Evolutionary conservation across 2,113 vertebrate genomes (phyloP).

Genomic region (Halcyon senegalensis): DNA sequence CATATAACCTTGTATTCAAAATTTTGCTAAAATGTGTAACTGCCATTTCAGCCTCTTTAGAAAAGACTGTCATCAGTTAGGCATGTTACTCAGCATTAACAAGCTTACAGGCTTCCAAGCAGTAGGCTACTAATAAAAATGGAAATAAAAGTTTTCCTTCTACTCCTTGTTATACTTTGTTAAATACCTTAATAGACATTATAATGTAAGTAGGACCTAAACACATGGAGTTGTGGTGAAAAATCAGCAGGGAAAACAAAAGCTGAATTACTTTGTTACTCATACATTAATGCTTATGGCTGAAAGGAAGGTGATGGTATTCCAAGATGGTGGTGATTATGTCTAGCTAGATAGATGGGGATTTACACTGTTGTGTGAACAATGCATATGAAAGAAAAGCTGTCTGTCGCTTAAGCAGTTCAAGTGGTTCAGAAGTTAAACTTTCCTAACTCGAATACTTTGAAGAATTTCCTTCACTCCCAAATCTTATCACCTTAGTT

Average conservation of each 20-base stretch:
- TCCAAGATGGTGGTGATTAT: neutral
- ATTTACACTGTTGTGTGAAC: conserved; percentile 30
- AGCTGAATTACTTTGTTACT: neutral
- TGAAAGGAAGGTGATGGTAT: neutral
- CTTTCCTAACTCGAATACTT: conserved; percentile 15
- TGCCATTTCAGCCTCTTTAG: neutral
- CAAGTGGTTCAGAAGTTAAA: conserved; percentile 25
- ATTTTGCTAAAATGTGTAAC: neutral
- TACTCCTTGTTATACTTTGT: neutral
- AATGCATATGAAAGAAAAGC: conserved; percentile 15
- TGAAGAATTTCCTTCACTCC: conserved; percentile 35
- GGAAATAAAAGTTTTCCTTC: neutral
- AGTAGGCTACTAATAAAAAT: conserved; percentile 7
- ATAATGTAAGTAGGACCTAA: neutral
- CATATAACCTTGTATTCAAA: neutral
- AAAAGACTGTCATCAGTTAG: neutral
- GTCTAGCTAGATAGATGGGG: neutral
- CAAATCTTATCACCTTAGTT: conserved; percentile 41
- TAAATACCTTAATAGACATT: neutral
- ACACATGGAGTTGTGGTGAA: neutral
- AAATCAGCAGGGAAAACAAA: neutral
- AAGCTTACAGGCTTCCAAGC: neutral
- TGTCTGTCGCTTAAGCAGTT: conserved; percentile 22
- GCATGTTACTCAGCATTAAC: neutral
- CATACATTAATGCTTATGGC: neutral